Evolutionary conservation across 2,888 invertebrate species (phyloP).

Genomic region (Scaptomyza parva): DNA sequence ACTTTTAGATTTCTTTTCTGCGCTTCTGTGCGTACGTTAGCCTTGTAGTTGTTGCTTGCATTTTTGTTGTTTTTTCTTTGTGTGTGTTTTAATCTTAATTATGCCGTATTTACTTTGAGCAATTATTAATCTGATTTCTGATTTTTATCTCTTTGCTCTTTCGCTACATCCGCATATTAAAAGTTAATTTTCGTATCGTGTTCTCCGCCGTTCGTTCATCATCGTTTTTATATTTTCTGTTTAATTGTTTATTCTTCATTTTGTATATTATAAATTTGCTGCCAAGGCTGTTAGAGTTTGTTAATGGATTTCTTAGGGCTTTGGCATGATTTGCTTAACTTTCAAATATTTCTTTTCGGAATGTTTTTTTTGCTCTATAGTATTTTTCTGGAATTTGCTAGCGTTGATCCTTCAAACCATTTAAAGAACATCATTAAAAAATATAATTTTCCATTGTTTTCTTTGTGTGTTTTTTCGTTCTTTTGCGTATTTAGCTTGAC

Average conservation of each 20-base stretch:
- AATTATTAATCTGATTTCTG: slow-evolving; percentile 63
- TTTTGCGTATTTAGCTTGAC: slow-evolving; percentile 18
- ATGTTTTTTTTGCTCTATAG: background rate
- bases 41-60: slow-evolving; percentile 33
- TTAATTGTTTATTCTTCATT: slow-evolving; percentile 41
- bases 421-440: slow-evolving; percentile 10
- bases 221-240: background rate
- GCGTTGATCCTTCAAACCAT: slow-evolving; percentile 1
- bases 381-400: slow-evolving; percentile 18
- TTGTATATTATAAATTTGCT: slow-evolving; percentile 41
- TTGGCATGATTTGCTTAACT: slow-evolving; percentile 20
- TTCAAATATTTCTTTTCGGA: background rate
- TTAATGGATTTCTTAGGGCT: slow-evolving; percentile 31
- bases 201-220: slow-evolving; percentile 19
- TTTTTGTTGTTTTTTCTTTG: slow-evolving; percentile 22
- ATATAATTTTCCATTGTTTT: slow-evolving; percentile 14
- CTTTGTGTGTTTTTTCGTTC: background rate
- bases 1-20: slow-evolving; percentile 76
- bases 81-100: slow-evolving; percentile 58
- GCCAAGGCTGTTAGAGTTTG: slow-evolving; percentile 55
- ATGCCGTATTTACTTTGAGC: slow-evolving; percentile 61
- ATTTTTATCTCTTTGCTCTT: slow-evolving; percentile 20
- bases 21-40: slow-evolving; percentile 60
- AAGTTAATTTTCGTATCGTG: slow-evolving; percentile 43
- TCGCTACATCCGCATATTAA: slow-evolving; percentile 35